Percentiles rank a stretch among this genome's conserved stretches.
phyloP scores from a whole-genome alignment of 1,140 invertebrate genomes.

The Epicauta chinensis region DNA sequence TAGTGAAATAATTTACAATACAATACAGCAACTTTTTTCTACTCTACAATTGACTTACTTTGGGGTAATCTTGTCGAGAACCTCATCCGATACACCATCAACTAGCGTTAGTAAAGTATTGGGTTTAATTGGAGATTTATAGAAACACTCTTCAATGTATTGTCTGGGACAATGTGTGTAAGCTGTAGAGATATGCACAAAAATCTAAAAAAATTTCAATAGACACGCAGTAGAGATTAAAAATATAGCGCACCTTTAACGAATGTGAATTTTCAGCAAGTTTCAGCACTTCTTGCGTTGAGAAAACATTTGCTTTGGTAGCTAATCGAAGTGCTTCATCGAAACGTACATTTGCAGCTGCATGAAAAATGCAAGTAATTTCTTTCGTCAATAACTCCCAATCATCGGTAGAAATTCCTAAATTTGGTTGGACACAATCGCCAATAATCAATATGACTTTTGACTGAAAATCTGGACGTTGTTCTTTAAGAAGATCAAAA shows the following conservation, averaged over 20 bases:
- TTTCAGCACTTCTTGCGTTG: too few relatives aligned
- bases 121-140: slow-evolving; percentile 46
- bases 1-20: background rate
- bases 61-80: slow-evolving; percentile 1
- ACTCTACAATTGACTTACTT: too few relatives aligned
- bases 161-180: slow-evolving; percentile 51
- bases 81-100: background rate
- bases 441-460: slow-evolving; percentile 2
- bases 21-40: too few relatives aligned
- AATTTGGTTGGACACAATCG: slow-evolving; percentile 2
- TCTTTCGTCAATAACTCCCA: background rate
- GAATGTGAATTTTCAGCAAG: too few relatives aligned
- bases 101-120: background rate
- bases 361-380: slow-evolving; percentile 2
- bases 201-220: slow-evolving; percentile 9
- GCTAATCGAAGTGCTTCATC: too few relatives aligned
- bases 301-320: too few relatives aligned
- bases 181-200: slow-evolving; percentile 51
- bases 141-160: slow-evolving; percentile 52
- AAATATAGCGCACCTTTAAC: too few relatives aligned
- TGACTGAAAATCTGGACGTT: background rate
- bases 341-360: too few relatives aligned
- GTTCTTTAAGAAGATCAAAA: slow-evolving; percentile 19
- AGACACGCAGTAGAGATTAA: too few relatives aligned
- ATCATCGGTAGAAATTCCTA: background rate